A percentile compares a stretch with the other conserved stretches of the same genome.
Evolutionary conservation across 1,140 invertebrate species (phyloP).

Genomic region (Zaprionus nigranus): DNA sequence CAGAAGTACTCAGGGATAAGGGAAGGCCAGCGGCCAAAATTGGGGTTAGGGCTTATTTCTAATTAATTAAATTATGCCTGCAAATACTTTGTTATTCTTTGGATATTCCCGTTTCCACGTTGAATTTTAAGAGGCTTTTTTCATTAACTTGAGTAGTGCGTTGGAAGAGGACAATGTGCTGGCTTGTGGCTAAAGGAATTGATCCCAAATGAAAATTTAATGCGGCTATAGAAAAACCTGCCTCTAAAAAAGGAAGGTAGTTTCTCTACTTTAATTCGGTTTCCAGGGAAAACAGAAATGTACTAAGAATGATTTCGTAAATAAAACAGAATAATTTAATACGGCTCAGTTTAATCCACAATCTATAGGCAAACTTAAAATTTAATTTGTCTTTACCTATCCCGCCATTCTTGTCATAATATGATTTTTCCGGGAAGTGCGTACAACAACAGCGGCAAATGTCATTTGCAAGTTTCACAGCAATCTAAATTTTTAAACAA

Average conservation of each 20-base stretch:
- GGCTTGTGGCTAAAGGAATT: constrained; percentile 11
- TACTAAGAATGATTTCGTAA: neutral
- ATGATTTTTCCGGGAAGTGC: constrained; percentile 12
- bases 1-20: constrained; percentile 27
- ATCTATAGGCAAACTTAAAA: constrained; percentile 1
- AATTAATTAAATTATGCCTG: constrained; percentile 62
- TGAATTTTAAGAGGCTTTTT: constrained; percentile 47
- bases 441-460: constrained; percentile 20
- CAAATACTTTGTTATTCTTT: constrained; percentile 36
- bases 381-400: neutral
- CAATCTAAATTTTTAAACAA: constrained; percentile 76
- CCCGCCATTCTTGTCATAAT: neutral
- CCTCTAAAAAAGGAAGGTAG: neutral
- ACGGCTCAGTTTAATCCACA: neutral
- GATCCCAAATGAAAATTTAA: constrained; percentile 21
- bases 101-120: constrained; percentile 20
- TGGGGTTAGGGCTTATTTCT: constrained; percentile 27
- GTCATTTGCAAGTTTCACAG: constrained; percentile 51
- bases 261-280: neutral
- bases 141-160: constrained; percentile 30
- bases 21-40: neutral
- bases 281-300: neutral
- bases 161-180: neutral
- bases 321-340: neutral
- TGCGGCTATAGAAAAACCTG: neutral